Conservation (phyloP, 2,797 vertebrate genomes). For the Eupleurogrammus muticus region DNA sequence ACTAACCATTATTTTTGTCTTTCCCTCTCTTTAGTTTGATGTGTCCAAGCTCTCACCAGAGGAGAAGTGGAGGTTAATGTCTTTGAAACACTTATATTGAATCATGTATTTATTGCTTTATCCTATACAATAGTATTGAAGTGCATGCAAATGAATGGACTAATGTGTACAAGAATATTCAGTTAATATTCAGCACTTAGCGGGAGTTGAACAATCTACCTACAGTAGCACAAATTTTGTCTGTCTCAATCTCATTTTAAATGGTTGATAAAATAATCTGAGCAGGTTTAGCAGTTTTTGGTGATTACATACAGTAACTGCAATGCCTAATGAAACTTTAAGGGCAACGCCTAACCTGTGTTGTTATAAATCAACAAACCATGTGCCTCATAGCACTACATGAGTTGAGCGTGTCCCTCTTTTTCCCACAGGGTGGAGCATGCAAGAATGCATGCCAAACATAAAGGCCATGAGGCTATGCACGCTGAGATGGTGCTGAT, state of each 20-base stretch:
- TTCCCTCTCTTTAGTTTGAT: conserved; percentile 84
- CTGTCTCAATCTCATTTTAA: background rate
- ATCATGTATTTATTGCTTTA: background rate
- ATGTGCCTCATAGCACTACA: background rate
- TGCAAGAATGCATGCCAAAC: conserved; percentile 97
- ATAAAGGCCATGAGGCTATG: conserved; percentile 98
- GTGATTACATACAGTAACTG: conserved; percentile 1
- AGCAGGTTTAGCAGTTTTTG: background rate
- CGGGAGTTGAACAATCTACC: background rate
- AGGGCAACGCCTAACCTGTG: background rate
- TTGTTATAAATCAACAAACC: background rate
- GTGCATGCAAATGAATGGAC: background rate
- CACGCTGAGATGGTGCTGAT: conserved; percentile 99
- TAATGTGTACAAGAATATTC: conserved; percentile 2
- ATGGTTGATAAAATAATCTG: background rate
- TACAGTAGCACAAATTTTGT: background rate
- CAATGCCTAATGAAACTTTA: background rate
- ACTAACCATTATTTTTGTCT: conserved; percentile 14
- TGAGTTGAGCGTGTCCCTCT: conserved; percentile 29
- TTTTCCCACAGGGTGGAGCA: conserved; percentile 90
- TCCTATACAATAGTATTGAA: background rate
- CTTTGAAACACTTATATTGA: background rate
- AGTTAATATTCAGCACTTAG: background rate
- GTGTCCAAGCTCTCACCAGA: conserved; percentile 94
- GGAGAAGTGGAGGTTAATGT: conserved; percentile 96